Conservation (phyloP, 2,888 invertebrate species). For the Drosophila borealis region DNA sequence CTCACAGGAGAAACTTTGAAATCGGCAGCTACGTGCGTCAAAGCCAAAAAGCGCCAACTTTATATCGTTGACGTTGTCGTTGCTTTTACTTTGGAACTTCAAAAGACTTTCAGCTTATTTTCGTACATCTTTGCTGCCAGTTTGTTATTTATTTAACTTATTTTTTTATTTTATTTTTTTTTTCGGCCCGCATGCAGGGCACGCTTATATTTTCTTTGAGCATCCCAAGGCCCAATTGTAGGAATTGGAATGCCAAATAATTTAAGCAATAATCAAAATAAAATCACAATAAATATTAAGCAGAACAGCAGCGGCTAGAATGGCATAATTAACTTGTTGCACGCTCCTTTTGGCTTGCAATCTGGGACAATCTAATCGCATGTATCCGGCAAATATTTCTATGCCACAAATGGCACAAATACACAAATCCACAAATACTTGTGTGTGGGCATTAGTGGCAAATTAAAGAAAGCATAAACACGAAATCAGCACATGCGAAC, state of each 20-base stretch:
- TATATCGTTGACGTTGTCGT: slow-evolving; percentile 67
- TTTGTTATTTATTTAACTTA: slow-evolving; percentile 39
- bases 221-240: slow-evolving; percentile 25
- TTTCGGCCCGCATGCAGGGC: slow-evolving; percentile 14
- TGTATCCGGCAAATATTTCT: slow-evolving; percentile 84
- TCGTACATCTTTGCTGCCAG: slow-evolving; percentile 44
- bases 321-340: slow-evolving; percentile 82
- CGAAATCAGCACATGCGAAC: slow-evolving; percentile 76
- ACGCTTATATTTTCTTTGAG: slow-evolving; percentile 28
- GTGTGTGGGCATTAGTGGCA: slow-evolving; percentile 67
- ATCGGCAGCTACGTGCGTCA: slow-evolving; percentile 80
- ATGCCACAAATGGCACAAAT: slow-evolving; percentile 52
- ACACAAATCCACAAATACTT: slow-evolving; percentile 24
- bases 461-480: slow-evolving; percentile 79
- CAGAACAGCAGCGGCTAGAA: slow-evolving; percentile 27
- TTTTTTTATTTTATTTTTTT: slow-evolving; percentile 11
- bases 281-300: slow-evolving; percentile 57
- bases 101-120: slow-evolving; percentile 79
- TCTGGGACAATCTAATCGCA: slow-evolving; percentile 82
- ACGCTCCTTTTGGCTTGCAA: slow-evolving; percentile 66
- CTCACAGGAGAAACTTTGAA: slow-evolving; percentile 66
- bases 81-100: slow-evolving; percentile 78
- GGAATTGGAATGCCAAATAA: slow-evolving; percentile 46
- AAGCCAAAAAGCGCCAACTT: slow-evolving; percentile 77
- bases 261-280: slow-evolving; percentile 45